Evolutionary conservation across 2,113 vertebrate species (phyloP), one percentile per base, ranked within the genome.

Genomic region (Tachysurus fulvidraco): DNA sequence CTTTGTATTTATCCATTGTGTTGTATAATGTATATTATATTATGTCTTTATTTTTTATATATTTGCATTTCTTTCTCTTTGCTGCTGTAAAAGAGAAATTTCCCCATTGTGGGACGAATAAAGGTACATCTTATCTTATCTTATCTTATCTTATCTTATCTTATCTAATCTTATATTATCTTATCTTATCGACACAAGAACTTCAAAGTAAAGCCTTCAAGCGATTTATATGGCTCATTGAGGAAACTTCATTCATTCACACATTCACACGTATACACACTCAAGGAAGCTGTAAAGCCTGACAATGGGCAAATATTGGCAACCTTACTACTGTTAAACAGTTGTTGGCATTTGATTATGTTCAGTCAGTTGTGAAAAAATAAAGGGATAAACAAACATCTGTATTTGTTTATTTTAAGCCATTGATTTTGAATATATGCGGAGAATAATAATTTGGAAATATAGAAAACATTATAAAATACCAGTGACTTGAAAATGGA

Each of bases 191-290:
- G 36, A 36, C 92, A 90, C 87, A 19, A 87, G 90, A 90, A 91
- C 88, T 93, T 91, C 91, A 88, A 88, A 94, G 89, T 90, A 93
- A 93, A 95, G 86, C 88, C 88, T 94, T 93, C 91, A 84, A 57
- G 82, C 86, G 92, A 94, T 96, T 96, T 94, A 96, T 92, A 90
- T 36, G 1, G 82, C 94, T 92, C 92, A 84, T 93, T 90, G 89
- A 92, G 94, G 88, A 95, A 95, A 96, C 80, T 95, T 92, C 91
- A 25, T 1, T 8, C 44, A 2, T 1, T 92, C 5, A 19, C 21
- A 69, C 44, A 28, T 21, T 36, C 36, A 36, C 36, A 36, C 1
- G 50, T 73, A 86, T 67, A 84, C 57, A 55, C 36, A 28, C 21
- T 55, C 46, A 84, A 30, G 4, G 67, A 69, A 17, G 36, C 11